Evolutionary conservation across 2,888 invertebrate genomes (phyloP), one percentile per base, ranked within the genome.

Genomic region (Pristionchus fissidentatus): DNA sequence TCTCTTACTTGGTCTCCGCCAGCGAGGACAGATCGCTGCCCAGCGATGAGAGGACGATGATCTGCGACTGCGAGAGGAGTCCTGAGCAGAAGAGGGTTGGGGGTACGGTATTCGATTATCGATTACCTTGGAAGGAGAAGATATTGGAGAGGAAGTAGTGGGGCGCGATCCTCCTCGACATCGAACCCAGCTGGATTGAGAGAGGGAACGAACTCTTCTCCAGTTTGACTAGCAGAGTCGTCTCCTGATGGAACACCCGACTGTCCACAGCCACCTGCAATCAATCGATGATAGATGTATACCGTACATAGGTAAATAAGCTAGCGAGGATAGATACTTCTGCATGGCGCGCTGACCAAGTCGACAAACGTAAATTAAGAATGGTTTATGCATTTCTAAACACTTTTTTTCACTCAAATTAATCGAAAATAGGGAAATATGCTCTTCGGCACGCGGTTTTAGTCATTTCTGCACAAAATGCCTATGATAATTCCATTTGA

Each of bases 1-100:
- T 26, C 8, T 38, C 38, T 73, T 22, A 83, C 83, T 83, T 83
- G 10, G 86, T 85, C 62, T 89, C 86, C 1, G 87, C 86, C 22
- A 90, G 55, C 13, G 87, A 90, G 22, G 83, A 82, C 26, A 87
- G 80, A 43, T 87, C 87, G 41, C 85, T 83, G 0, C 90, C 90
- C 8, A 90, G 84, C 0, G 87, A 84, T 5, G 85, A 81, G 5
- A 90, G 83, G 0, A 87, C 83, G 32, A 90, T 60, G 7, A 84
- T 85, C 41, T 84, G 84, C 26, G 86, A 84, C 7, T 81, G 82
- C 7, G 86, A 79, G 3, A 90, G 83, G 8, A 89, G 75, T 10
- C 88, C 89, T 88, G 77, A 77, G 84, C 73, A 29, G 35, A 29
- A 77, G 10, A n/a, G 38, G 38, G 1, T 41, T 41, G 70, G n/a